phyloP scores from a whole-genome alignment of 1,140 invertebrate species.

The Eurosta solidaginis region DNA sequence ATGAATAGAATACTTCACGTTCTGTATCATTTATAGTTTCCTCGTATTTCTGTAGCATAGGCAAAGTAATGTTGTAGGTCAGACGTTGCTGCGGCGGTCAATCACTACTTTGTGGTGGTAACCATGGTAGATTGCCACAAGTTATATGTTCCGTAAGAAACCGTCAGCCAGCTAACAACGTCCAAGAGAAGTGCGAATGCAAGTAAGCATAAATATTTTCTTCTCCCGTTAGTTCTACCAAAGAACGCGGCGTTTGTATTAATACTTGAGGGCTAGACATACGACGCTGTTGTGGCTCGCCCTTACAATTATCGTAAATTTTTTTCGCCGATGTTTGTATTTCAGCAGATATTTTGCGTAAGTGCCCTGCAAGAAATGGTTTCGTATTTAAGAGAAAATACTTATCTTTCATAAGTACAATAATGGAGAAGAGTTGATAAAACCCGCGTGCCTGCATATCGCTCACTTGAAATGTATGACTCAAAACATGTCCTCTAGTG shows the following conservation, averaged over 20 bases:
- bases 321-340: conserved; percentile 73
- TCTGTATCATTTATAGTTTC: conserved; percentile 50
- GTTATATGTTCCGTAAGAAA: conserved; percentile 67
- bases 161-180: conserved; percentile 69
- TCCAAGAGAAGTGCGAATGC: conserved; percentile 76
- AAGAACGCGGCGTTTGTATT: conserved; percentile 67
- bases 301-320: conserved; percentile 66
- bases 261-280: conserved; percentile 67
- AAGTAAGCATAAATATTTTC: conserved; percentile 68
- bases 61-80: conserved; percentile 54
- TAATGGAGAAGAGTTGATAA: conserved; percentile 80
- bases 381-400: conserved; percentile 79
- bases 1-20: conserved; percentile 52
- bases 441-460: conserved; percentile 79
- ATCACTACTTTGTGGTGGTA: conserved; percentile 56
- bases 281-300: conserved; percentile 69
- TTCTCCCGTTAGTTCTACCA: conserved; percentile 71
- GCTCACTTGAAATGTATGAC: conserved; percentile 81
- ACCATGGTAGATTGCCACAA: conserved; percentile 55
- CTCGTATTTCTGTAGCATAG: conserved; percentile 53
- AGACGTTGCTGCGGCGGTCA: conserved; percentile 54
- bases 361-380: conserved; percentile 74
- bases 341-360: conserved; percentile 69
- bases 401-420: conserved; percentile 86
- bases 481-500: conserved; percentile 80